Evolutionary conservation across 2,888 invertebrate genomes (phyloP).

Genomic region (Epinotia brunnichana): DNA sequence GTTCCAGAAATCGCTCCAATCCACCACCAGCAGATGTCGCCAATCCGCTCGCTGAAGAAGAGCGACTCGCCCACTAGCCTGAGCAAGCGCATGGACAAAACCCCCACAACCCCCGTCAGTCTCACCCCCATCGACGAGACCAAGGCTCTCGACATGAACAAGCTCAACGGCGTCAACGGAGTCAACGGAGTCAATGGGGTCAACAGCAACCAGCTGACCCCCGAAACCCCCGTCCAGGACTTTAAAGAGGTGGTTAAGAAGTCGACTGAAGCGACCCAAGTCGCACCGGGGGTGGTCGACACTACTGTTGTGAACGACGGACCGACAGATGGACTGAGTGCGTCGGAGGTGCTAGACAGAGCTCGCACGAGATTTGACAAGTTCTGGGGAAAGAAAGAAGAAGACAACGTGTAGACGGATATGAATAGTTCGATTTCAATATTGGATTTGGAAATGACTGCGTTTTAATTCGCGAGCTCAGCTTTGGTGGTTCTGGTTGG

Average conservation of each 20-base stretch:
- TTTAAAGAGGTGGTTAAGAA: slow-evolving; percentile 75
- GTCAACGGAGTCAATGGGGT: slow-evolving; percentile 56
- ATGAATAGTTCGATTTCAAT: slow-evolving; percentile 39
- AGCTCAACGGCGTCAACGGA: slow-evolving; percentile 68
- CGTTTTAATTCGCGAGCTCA: slow-evolving; percentile 7
- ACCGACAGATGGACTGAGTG: slow-evolving; percentile 81
- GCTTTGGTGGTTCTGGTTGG: background rate
- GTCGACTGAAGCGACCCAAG: slow-evolving; percentile 77
- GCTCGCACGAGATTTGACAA: slow-evolving; percentile 93
- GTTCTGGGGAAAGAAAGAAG: slow-evolving; percentile 90
- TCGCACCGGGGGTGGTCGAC: slow-evolving; percentile 83
- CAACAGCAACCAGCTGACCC: slow-evolving; percentile 73
- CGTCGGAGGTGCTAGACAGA: slow-evolving; percentile 90
- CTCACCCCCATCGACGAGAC: slow-evolving; percentile 81
- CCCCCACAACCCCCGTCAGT: slow-evolving; percentile 79
- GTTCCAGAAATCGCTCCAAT: slow-evolving; percentile 81
- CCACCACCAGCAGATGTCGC: slow-evolving; percentile 82
- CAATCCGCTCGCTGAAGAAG: slow-evolving; percentile 79
- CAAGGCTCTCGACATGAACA: slow-evolving; percentile 77
- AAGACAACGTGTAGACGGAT: slow-evolving; percentile 79
- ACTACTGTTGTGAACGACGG: slow-evolving; percentile 79
- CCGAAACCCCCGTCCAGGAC: slow-evolving; percentile 73
- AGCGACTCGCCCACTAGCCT: slow-evolving; percentile 79
- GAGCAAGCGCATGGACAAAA: slow-evolving; percentile 80
- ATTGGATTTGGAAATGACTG: slow-evolving; percentile 37